Evolutionary conservation across 2,113 vertebrate species (phyloP), one percentile per base, ranked within the genome.

Genomic region (Acrocephalus kingi): DNA sequence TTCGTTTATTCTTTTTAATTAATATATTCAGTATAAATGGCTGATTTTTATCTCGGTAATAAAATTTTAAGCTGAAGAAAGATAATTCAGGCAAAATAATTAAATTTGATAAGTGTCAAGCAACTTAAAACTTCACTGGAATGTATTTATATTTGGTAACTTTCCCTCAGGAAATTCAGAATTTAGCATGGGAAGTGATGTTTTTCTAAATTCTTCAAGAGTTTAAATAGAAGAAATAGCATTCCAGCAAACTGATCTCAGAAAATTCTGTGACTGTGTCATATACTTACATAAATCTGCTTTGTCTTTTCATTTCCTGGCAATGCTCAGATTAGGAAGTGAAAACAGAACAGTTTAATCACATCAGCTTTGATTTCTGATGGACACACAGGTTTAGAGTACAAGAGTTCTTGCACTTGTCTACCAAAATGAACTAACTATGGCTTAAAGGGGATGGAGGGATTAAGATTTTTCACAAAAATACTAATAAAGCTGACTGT

Each of bases 31-130:
- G 45, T 54, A 83, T 30, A 89, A 93, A 87, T 93, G 43, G 55
- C 59, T 54, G 87, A 87, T 94, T 94, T 80, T 17, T 95, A 84
- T 89, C 71, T 93, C 23, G 1, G 35, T 85, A 91, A 92, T 89
- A 85, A 91, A 94, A 86, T 81, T 84, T 94, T 59, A 84, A 87
- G 61, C 54, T 39, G 9, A 84, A 72, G 52, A 77, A 79, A 80
- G 39, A 4, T 87, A 85, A 90, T 56, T 37, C 11, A 76, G 49
- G 28, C 2, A 2, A 89, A 91, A 94, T 91, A 93, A 95, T 96
- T 93, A 87, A 52, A 71, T 81, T 73, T 92, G 25, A 45, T 77
- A 83, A 58, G 20, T 39, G 58, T 79, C 56, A 71, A n/a, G 35
- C 25, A 78, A 77, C 66, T 58, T 18, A 9, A 37, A 80, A 80